Evolutionary conservation across 2,888 invertebrate genomes (phyloP), one percentile per base, ranked within the genome.

Genomic region (Dicyrtomina minuta): DNA sequence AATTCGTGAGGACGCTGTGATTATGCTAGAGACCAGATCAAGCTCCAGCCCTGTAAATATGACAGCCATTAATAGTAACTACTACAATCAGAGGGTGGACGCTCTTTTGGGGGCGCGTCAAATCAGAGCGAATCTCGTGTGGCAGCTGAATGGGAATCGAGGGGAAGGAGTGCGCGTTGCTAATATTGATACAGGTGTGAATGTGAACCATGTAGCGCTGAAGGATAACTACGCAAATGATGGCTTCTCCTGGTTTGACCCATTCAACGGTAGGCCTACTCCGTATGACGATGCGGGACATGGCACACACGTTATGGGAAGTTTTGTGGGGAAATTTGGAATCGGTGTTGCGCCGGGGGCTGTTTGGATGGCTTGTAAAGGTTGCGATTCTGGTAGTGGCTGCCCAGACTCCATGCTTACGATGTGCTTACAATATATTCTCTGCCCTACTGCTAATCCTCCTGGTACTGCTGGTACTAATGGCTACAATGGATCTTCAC

Each of bases 331-430:
- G 58, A 6, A 13, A 13, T 20, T 39, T 10, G 70, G 66, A 24
- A 60, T 71, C 13, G 72, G 73, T 17, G 71, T 73, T 10, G 73
- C 73, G 2, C 71, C 71, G 3, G 65, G 62, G 2, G 67, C 69
- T 6, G 22, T 60, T 12, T 71, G 68, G 72, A 70, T 74, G 13
- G 68, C 74, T 12, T 76, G 76, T 43, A 60, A 64, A n/a, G 74
- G 71, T 10, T 73, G 72, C 44, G 59, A 69, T 13, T 44, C 15
- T 26, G 5, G 59, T 12, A 5, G 4, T 4, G 27, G 39, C 0
- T 73, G 74, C 43, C 49, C 62, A 1, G 44, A 62, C 12, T 49
- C 15, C 4, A 62, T 61, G 13, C 26, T 73, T 4, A 1, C 24
- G 1, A 44, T 26, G 12, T 74, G 76, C 26, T 74, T 70, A 2